Evolutionary conservation across 2,888 invertebrate genomes (phyloP).

Genomic region (Hecatera dysodea): DNA sequence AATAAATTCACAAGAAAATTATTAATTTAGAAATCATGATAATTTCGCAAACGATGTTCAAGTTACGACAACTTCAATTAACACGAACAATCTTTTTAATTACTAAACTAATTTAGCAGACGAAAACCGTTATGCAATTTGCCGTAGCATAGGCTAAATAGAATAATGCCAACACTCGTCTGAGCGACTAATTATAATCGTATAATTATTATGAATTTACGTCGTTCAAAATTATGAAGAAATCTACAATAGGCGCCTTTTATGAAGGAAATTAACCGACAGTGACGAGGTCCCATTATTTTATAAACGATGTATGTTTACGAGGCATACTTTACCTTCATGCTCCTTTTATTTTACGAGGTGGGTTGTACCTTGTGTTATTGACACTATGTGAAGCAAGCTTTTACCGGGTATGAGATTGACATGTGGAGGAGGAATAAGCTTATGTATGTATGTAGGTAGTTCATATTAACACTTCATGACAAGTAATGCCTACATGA

Average conservation of each 20-base stretch:
- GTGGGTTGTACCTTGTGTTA: constrained; percentile 30
- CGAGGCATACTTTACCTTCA: constrained; percentile 39
- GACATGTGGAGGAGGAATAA: background rate
- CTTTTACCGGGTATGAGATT: background rate
- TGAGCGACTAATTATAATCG: constrained; percentile 77
- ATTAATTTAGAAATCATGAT: constrained; percentile 4
- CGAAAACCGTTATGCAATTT: constrained; percentile 19
- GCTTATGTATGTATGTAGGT: background rate
- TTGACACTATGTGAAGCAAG: constrained; percentile 4
- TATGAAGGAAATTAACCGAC: constrained; percentile 70
- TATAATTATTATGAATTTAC: constrained; percentile 77
- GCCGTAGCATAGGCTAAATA: constrained; percentile 42
- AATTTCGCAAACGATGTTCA: background rate
- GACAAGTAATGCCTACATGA: background rate
- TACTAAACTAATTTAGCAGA: background rate
- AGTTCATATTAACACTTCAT: background rate
- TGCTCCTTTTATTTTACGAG: constrained; percentile 56
- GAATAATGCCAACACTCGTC: constrained; percentile 59
- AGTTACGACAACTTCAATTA: constrained; percentile 7
- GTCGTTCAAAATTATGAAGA: constrained; percentile 71
- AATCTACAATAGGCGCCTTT: constrained; percentile 65
- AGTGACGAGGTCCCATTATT: constrained; percentile 62
- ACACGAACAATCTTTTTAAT: background rate
- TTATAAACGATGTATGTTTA: constrained; percentile 44
- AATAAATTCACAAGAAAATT: background rate